Conservation (phyloP, 2,113 vertebrate species). For the Nipponia nippon region DNA sequence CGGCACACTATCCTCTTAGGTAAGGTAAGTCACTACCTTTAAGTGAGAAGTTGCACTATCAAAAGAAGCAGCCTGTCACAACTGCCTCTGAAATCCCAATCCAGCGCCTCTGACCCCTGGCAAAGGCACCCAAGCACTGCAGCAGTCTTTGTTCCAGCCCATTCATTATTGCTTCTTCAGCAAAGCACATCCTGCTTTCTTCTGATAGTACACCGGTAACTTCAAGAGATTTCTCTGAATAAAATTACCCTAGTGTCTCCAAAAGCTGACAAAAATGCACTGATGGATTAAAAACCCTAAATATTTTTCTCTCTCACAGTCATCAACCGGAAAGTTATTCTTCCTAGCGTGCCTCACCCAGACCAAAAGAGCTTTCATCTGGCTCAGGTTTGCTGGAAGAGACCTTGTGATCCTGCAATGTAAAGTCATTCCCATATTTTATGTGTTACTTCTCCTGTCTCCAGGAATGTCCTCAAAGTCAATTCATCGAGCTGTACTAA, state of each 20-base stretch:
- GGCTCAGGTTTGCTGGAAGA: background rate
- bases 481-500: background rate
- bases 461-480: background rate
- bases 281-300: background rate
- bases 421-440: background rate
- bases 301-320: background rate
- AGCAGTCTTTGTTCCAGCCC: background rate
- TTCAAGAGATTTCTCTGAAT: background rate
- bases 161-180: background rate
- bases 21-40: background rate
- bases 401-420: background rate
- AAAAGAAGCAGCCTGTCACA: background rate
- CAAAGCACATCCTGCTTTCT: background rate
- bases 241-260: background rate
- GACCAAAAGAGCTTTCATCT: background rate
- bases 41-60: background rate
- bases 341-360: background rate
- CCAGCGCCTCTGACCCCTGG: background rate
- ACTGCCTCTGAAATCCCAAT: background rate
- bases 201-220: background rate
- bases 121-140: background rate
- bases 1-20: fast-evolving
- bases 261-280: background rate
- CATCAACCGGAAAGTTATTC: background rate
- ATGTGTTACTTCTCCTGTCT: background rate